Conservation (phyloP, 2,113 vertebrate genomes). For the Strigops habroptila region DNA sequence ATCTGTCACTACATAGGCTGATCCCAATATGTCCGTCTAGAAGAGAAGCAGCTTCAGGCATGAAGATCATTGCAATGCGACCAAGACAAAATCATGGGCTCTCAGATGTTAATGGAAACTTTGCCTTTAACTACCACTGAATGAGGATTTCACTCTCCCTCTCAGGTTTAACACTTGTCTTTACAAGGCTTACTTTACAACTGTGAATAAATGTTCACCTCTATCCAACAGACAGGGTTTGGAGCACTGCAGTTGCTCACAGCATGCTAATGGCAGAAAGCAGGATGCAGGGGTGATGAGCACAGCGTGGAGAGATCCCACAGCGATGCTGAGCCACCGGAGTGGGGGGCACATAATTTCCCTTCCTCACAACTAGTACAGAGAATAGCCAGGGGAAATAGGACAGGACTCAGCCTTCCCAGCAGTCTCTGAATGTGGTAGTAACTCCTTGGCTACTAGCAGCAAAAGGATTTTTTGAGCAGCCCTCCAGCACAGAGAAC, state of each 20-base stretch:
- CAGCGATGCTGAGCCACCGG: neutral
- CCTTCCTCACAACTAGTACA: neutral
- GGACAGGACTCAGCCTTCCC: constrained; percentile 4
- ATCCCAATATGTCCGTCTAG: neutral
- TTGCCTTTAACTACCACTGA: neutral
- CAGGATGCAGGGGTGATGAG: neutral
- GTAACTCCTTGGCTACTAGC: neutral
- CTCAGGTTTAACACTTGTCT: neutral
- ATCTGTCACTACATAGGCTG: neutral
- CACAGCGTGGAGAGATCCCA: neutral
- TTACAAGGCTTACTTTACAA: neutral
- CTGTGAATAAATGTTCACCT: neutral
- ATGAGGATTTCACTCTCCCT: neutral
- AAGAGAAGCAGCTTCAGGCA: neutral
- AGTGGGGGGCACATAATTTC: neutral
- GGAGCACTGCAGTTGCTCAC: neutral
- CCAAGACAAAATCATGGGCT: neutral
- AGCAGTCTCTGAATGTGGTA: neutral
- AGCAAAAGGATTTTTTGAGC: constrained; percentile 14
- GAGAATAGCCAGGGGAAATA: constrained; percentile 48
- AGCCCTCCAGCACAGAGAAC: neutral
- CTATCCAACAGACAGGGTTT: neutral
- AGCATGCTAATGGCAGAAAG: neutral
- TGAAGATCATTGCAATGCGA: neutral
- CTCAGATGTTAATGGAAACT: neutral